phyloP scores from a whole-genome alignment of 2,113 vertebrate genomes.

The Marmota flaviventris region DNA sequence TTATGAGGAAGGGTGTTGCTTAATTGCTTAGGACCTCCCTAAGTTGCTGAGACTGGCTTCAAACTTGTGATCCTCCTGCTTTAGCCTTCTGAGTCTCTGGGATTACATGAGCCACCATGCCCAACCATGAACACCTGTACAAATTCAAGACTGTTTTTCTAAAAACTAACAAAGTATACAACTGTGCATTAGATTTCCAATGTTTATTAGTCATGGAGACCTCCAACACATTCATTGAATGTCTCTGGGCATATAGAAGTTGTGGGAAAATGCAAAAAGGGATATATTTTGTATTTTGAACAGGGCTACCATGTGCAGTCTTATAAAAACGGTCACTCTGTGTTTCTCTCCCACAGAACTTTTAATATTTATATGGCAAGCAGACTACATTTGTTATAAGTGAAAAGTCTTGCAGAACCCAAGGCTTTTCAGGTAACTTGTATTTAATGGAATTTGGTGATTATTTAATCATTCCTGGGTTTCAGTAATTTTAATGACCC shows the following conservation, averaged over 20 bases:
- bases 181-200: not conserved
- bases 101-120: too few species aligned
- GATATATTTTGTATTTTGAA: not conserved
- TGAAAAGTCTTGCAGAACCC: slow-evolving; percentile 10
- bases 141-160: not conserved
- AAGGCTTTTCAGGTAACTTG: not conserved
- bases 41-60: too few species aligned
- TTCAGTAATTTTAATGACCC: not conserved
- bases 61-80: too few species aligned
- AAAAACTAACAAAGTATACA: not conserved
- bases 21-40: too few species aligned
- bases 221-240: not conserved
- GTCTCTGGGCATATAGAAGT: not conserved
- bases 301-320: not conserved
- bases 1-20: too few species aligned
- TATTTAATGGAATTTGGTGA: not conserved
- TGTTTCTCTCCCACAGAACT: not conserved
- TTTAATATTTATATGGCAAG: not conserved
- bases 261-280: not conserved
- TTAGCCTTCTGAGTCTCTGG: too few species aligned
- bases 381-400: not conserved
- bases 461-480: not conserved
- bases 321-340: not conserved
- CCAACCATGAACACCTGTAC: not conserved
- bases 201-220: not conserved